Evolutionary conservation across 2,888 invertebrate species (phyloP).

Genomic region (Macrostomum cliftonense): DNA sequence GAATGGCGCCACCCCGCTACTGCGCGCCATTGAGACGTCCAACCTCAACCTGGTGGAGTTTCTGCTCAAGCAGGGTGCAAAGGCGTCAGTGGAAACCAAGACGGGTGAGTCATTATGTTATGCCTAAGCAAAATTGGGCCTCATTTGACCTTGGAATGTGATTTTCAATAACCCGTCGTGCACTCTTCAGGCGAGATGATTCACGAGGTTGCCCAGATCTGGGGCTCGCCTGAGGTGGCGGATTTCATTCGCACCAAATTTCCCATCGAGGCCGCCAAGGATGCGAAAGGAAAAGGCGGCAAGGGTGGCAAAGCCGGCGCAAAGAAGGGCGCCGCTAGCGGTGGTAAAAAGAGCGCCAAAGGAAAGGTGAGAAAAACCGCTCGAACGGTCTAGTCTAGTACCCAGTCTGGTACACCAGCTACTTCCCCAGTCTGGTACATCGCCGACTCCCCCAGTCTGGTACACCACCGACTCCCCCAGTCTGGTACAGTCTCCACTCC

Average conservation of each 20-base stretch:
- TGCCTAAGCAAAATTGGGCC: not conserved
- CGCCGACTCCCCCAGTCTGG: too few relatives aligned
- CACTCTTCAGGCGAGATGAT: too few relatives aligned
- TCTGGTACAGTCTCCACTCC: too few relatives aligned
- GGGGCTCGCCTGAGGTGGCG: not conserved
- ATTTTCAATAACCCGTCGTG: too few relatives aligned
- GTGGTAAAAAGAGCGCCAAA: not conserved
- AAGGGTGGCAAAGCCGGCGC: conserved; percentile 18
- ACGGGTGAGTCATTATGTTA: conserved; percentile 21
- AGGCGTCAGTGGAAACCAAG: conserved; percentile 30
- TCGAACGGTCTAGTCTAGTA: too few relatives aligned
- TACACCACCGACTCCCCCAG: too few relatives aligned
- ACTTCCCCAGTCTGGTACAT: too few relatives aligned
- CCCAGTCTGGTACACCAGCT: too few relatives aligned
- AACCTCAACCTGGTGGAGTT: conserved; percentile 28
- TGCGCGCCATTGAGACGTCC: conserved; percentile 35
- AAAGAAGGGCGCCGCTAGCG: conserved; percentile 1
- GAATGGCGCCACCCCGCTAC: conserved; percentile 35
- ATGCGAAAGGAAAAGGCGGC: conserved; percentile 17
- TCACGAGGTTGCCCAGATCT: not conserved
- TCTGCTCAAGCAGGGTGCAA: conserved; percentile 30
- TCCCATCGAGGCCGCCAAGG: conserved; percentile 11
- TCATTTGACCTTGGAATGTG: not conserved
- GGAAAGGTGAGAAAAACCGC: conserved; percentile 1
- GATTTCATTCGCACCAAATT: too few relatives aligned